Percentiles rank a stretch among this genome's conserved stretches.
Conservation (phyloP, 1,140 invertebrate genomes). For the Maconellicoccus hirsutus region DNA sequence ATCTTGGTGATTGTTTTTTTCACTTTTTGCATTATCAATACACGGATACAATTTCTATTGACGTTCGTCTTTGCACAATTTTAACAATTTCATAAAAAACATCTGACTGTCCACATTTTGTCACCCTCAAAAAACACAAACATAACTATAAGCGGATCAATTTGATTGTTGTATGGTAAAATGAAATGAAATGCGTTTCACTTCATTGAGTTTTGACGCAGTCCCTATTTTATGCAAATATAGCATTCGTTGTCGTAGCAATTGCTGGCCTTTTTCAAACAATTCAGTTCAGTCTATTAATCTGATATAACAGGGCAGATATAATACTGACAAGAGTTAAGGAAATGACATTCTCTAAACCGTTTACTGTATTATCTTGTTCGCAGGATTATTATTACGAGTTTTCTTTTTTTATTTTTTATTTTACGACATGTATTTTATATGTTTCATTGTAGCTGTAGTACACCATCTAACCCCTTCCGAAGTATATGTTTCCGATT, state of each 20-base stretch:
- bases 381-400: background rate
- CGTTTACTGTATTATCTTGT: constrained; percentile 9
- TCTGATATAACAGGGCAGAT: constrained; percentile 7
- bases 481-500: too few relatives aligned
- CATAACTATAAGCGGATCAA: background rate
- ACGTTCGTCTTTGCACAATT: too few relatives aligned
- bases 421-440: background rate
- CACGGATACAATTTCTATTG: too few relatives aligned
- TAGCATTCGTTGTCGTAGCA: background rate
- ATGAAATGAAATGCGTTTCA: constrained; percentile 4
- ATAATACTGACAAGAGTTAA: constrained; percentile 1
- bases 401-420: background rate
- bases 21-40: too few relatives aligned
- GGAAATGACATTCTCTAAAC: background rate
- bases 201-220: background rate
- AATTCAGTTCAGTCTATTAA: constrained; percentile 9
- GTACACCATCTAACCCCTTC: too few relatives aligned
- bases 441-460: background rate
- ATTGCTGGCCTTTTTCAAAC: background rate
- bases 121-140: constrained; percentile 8
- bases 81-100: background rate
- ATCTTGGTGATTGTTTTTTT: too few relatives aligned
- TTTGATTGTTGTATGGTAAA: background rate
- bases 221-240: constrained; percentile 4
- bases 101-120: background rate